Evolutionary conservation across 1,140 invertebrate genomes (phyloP).

Genomic region (Drosophila hydei): DNA sequence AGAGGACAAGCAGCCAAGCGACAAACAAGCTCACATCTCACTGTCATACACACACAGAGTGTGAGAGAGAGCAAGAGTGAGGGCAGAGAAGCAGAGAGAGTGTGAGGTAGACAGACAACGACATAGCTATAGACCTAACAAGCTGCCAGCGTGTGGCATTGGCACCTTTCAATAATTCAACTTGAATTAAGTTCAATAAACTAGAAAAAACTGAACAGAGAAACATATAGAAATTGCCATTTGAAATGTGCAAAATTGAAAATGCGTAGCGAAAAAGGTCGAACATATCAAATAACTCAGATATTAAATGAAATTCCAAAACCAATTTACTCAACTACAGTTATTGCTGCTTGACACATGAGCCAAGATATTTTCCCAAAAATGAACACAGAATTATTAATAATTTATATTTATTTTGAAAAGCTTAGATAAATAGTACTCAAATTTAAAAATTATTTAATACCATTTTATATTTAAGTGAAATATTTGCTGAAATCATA

Average conservation of each 20-base stretch:
- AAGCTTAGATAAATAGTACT: no score
- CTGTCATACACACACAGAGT: constrained; percentile 56
- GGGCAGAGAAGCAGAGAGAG: constrained; percentile 7
- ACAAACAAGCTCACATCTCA: constrained; percentile 80
- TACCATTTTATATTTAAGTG: no score
- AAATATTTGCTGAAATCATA: no score
- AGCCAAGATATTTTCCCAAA: no score
- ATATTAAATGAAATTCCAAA: constrained; percentile 26
- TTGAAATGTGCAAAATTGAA: constrained; percentile 39
- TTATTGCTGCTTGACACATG: background rate
- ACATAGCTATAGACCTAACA: constrained; percentile 43
- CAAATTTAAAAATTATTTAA: no score
- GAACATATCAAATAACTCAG: constrained; percentile 12
- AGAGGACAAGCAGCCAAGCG: constrained; percentile 58
- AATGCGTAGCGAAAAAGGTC: constrained; percentile 26
- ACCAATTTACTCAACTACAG: constrained; percentile 21
- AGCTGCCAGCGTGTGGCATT: constrained; percentile 37
- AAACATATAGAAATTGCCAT: constrained; percentile 18
- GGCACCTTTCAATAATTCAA: constrained; percentile 75
- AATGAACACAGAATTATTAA: no score
- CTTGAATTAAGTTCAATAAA: constrained; percentile 64
- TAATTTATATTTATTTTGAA: no score
- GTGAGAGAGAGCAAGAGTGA: constrained; percentile 19
- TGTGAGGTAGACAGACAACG: constrained; percentile 11
- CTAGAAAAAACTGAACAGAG: constrained; percentile 10